Evolutionary conservation across 2,113 vertebrate species (phyloP), one percentile per base, ranked within the genome.

Genomic region (Hippocampus abdominalis): DNA sequence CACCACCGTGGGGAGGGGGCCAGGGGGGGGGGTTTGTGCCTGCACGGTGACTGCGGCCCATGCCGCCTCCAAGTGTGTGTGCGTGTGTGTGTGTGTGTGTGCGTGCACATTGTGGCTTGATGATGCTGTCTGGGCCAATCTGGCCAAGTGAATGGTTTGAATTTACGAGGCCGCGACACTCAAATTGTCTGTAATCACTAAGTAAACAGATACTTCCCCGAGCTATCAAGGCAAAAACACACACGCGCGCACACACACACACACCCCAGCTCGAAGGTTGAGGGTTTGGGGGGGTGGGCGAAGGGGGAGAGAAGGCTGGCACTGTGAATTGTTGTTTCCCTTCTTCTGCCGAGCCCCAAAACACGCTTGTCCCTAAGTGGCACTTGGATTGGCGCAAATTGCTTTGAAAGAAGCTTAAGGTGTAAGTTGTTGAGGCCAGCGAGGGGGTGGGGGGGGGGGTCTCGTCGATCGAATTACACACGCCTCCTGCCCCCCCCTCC

Each of bases 201-300:
- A 91, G 92, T 92, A 93, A 93, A 93, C 91, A 93, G 92, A 93
- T 91, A 92, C 91, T 93, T 92, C 92, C 92, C 84, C 82, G 78
- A 83, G 74, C 89, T 87, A 91, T 91, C 91, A 85, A 86, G 84
- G 87, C 81, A 82, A 78, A 84, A 81, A 29, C 15, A 59, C 56
- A 18, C 56, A 32, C 57, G 7, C 27, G 3, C 57, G 7, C 25
- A 2, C 56, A 15, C 12, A 16, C 56, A 59, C 56, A 29, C 15
- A 13, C 56, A 78, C 79, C 71, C 83, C 61, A 69, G 77, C 79
- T 83, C 75, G 82, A 81, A 74, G 72, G 62, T 70, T 18, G 64
- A 70, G 60, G 59, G 32, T 71, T 60, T 8, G 54, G 76, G 73
- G 63, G 67, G 62, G 61, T 27, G 74, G 61, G 10, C 54, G 76